Evolutionary conservation across 2,113 vertebrate species (phyloP).

Genomic region (Syngnathus typhle): DNA sequence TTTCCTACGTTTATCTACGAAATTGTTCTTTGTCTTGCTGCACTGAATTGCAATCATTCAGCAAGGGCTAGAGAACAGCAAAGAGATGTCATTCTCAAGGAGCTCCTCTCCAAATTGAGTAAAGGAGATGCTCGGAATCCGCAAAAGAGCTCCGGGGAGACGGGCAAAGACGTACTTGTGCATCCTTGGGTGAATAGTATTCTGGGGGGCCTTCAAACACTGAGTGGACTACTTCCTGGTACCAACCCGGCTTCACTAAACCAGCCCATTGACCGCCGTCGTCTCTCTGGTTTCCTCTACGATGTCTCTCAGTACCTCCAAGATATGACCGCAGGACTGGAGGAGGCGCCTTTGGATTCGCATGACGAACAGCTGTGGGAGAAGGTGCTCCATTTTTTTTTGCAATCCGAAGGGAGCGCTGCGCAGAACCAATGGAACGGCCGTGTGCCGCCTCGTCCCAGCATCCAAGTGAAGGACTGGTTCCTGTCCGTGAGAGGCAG

Average conservation of each 20-base stretch:
- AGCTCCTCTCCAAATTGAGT: slow-evolving; percentile 65
- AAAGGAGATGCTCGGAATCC: slow-evolving; percentile 46
- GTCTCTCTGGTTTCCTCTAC: slow-evolving; percentile 78
- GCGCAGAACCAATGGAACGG: slow-evolving; percentile 63
- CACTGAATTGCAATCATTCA: slow-evolving; percentile 25
- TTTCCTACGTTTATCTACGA: neutral
- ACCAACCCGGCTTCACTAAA: slow-evolving; percentile 57
- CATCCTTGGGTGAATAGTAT: slow-evolving; percentile 64
- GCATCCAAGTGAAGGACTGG: slow-evolving; percentile 76
- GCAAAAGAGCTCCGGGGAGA: slow-evolving; percentile 30
- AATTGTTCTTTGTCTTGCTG: neutral
- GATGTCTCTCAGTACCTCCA: slow-evolving; percentile 82
- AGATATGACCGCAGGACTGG: slow-evolving; percentile 73
- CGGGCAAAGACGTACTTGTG: slow-evolving; percentile 42
- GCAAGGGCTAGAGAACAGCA: slow-evolving; percentile 43
- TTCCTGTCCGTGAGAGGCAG: slow-evolving; percentile 82
- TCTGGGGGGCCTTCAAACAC: slow-evolving; percentile 65
- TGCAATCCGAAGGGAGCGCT: slow-evolving; percentile 63
- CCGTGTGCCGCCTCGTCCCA: slow-evolving; percentile 68
- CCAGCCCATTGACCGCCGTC: slow-evolving; percentile 63
- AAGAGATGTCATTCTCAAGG: slow-evolving; percentile 57
- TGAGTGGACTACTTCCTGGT: slow-evolving; percentile 57
- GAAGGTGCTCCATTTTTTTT: slow-evolving; percentile 67
- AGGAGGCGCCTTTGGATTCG: slow-evolving; percentile 41
- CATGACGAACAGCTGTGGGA: slow-evolving; percentile 71